Percentiles rank a stretch among this genome's conserved stretches.
These are phyloP conservation scores for Adineta ricciae DNA, from an alignment of 2,888 invertebrate species.

Conservation along the genomic window DNA sequence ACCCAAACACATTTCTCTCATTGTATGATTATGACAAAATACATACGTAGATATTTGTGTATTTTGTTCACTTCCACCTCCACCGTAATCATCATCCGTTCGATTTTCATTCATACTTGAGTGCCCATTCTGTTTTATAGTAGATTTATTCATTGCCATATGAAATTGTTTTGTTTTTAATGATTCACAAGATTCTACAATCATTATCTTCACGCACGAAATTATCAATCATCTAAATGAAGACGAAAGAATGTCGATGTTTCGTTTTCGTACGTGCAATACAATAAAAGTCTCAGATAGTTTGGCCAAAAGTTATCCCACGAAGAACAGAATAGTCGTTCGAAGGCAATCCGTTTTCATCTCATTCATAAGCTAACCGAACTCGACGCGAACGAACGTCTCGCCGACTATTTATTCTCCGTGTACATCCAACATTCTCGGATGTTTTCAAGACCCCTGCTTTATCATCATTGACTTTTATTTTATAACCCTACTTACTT, in stretches of 20 bases:
- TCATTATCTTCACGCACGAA: not conserved
- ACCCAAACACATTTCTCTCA: too few species aligned
- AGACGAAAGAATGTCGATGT: not conserved
- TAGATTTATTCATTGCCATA: not conserved
- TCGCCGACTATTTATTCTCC: not conserved
- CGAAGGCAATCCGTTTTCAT: not conserved
- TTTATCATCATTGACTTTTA: constrained; percentile 13
- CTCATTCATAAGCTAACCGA: not conserved
- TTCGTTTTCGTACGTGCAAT: not conserved
- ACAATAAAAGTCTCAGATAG: not conserved
- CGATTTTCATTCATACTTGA: not conserved
- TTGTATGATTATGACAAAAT: too few species aligned
- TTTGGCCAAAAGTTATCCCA: not conserved
- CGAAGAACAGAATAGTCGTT: not conserved
- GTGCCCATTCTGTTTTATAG: not conserved
- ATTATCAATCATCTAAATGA: not conserved
- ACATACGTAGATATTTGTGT: not conserved
- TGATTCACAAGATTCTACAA: not conserved
- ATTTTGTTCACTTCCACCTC: not conserved
- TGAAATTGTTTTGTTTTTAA: not conserved
- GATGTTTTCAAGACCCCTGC: constrained; percentile 19
- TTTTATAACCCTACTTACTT: not conserved
- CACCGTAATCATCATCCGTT: not conserved
- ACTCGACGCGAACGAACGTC: not conserved
- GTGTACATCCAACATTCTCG: constrained; percentile 19